Evolutionary conservation across 2,888 invertebrate species (phyloP), one percentile per base, ranked within the genome.

Genomic region (Agriotes lineatus): DNA sequence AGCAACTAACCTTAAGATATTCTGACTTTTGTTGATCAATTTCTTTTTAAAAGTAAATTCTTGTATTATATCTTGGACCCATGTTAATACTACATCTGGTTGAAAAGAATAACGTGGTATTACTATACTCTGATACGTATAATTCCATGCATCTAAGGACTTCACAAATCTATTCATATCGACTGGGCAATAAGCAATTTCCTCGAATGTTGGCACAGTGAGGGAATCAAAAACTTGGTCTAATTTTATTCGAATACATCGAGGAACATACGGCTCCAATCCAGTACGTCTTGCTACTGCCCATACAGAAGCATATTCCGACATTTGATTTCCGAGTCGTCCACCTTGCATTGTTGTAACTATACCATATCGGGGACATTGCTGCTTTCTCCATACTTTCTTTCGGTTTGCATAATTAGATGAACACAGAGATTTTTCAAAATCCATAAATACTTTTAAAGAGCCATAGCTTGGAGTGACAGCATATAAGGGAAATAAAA

Each of bases 401-500:
- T 83, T 81, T 70, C 84, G 81, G 69, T 83, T 84, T 30, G 63
- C 18, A 33, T 44, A 74, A 74, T 85, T 87, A 52, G 84, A 83
- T 56, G 83, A 83, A 79, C 88, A 88, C 35, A 88, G 82, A 7
- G 85, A 85, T 74, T 87, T 87, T 76, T 88, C 88, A 75, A 88
- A 87, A 57, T 86, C 85, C 62, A 85, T 84, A 70, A 86, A 85
- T 57, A 86, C 86, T 67, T 84, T 84, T 57, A 83, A 81, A 59
- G 83, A 81, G 54, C 81, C 83, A 70, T 85, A 84, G 69, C 82
- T 83, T 48, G 79, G 76, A 63, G 77, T 75, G 25, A 82, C 77
- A 56, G 84, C 84, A 81, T 88, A 88, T 81, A 88, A 82, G 58
- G 88, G 88, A 81, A 88, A 88, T 61, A 88, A 82, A 83, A 88